Percentiles rank a stretch among this genome's conserved stretches.
phyloP scores from a whole-genome alignment of 2,888 invertebrate species.

The Brachycybe producta region DNA sequence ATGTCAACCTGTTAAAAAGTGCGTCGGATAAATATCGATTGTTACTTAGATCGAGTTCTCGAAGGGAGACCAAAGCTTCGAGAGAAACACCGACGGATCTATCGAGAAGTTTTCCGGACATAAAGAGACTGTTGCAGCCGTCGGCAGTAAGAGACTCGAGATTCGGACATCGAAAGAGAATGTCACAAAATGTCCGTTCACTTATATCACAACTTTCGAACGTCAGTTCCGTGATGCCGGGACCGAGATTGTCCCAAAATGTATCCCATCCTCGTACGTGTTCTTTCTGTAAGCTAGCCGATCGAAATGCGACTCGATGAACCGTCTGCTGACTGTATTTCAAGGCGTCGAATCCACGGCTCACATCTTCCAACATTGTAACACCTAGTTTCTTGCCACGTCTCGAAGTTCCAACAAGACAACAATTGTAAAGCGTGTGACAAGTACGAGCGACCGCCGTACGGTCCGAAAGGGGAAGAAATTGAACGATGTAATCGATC shows the following conservation, averaged over 20 bases:
- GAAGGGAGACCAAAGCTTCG: constrained; percentile 22
- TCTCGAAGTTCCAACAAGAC: constrained; percentile 46
- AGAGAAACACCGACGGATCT: not conserved
- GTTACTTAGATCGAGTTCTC: constrained; percentile 46
- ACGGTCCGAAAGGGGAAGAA: constrained; percentile 44
- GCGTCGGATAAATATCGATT: constrained; percentile 62
- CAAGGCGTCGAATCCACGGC: constrained; percentile 7
- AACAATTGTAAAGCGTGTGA: constrained; percentile 52
- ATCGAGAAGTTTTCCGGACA: constrained; percentile 56
- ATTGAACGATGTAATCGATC: constrained; percentile 29
- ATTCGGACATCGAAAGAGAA: constrained; percentile 32
- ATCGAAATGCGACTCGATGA: constrained; percentile 28
- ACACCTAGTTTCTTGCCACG: constrained; percentile 43
- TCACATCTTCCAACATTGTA: constrained; percentile 28
- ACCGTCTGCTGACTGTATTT: constrained; percentile 21
- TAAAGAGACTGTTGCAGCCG: constrained; percentile 55
- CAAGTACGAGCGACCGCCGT: constrained; percentile 52
- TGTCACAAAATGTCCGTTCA: constrained; percentile 27
- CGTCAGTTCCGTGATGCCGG: constrained; percentile 27
- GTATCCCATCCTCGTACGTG: constrained; percentile 25
- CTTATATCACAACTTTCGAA: constrained; percentile 30
- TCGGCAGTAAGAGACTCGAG: constrained; percentile 47
- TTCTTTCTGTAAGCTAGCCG: constrained; percentile 27
- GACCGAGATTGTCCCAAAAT: constrained; percentile 26
- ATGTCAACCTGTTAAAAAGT: constrained; percentile 51